phyloP scores from a whole-genome alignment of 2,113 vertebrate species.

The Mellivora capensis region DNA sequence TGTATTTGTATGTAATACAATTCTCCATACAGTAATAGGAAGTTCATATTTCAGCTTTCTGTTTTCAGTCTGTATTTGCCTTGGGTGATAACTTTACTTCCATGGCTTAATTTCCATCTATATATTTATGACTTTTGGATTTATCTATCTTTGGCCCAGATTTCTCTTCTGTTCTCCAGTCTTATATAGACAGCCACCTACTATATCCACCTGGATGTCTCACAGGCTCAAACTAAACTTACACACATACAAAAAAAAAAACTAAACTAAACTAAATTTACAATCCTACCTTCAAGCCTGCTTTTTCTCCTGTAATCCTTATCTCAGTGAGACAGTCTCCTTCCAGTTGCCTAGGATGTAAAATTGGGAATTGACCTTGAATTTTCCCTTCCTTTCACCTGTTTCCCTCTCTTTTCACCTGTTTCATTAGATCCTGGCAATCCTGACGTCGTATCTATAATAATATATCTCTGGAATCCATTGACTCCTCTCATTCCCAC shows the following conservation, averaged over 20 bases:
- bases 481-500: background rate
- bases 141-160: background rate
- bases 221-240: background rate
- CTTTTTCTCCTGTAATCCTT: background rate
- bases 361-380: conserved; percentile 3
- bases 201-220: background rate
- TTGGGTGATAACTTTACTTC: background rate
- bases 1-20: background rate
- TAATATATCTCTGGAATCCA: background rate
- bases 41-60: background rate
- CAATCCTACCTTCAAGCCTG: background rate
- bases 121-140: background rate
- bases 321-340: background rate
- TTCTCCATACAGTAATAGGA: background rate
- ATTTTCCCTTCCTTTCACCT: background rate
- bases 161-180: background rate
- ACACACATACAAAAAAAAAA: no score
- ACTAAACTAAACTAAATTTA: background rate
- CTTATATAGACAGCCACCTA: background rate
- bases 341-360: background rate
- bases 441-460: background rate
- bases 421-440: background rate
- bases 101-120: background rate
- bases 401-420: background rate
- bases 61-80: background rate